Percentiles rank a stretch among this genome's conserved stretches.
Conservation (phyloP, 2,888 invertebrate species). For the Andrena trimmerana region DNA sequence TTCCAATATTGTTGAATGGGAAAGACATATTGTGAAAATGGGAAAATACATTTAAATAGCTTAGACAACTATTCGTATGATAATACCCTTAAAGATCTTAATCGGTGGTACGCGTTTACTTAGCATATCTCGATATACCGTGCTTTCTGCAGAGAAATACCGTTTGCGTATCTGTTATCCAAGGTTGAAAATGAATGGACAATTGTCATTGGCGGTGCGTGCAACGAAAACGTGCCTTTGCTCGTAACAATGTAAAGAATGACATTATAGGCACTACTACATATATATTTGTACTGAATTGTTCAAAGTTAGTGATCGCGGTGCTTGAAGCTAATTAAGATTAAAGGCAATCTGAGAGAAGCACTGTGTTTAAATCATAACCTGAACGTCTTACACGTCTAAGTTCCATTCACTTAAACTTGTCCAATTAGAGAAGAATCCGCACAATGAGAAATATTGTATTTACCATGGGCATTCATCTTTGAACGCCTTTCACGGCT, state of each 20-base stretch:
- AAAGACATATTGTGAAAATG: too few relatives aligned
- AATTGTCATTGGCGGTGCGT: constrained; percentile 20
- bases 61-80: too few relatives aligned
- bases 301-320: too few relatives aligned
- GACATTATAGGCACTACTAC: background rate
- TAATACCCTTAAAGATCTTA: constrained; percentile 9
- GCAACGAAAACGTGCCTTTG: constrained; percentile 2
- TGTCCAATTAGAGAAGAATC: too few relatives aligned
- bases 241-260: background rate
- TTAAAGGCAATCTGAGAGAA: too few relatives aligned
- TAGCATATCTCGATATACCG: constrained; percentile 9
- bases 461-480: background rate
- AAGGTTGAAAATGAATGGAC: constrained; percentile 19
- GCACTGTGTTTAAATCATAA: too few relatives aligned
- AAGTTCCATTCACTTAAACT: too few relatives aligned
- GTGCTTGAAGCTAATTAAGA: too few relatives aligned
- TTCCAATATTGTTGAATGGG: background rate
- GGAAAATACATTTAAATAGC: too few relatives aligned
- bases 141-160: constrained; percentile 1
- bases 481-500: background rate
- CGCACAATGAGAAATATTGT: background rate
- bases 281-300: too few relatives aligned
- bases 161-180: background rate
- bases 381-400: too few relatives aligned
- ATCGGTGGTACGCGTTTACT: constrained; percentile 1